phyloP scores from a whole-genome alignment of 2,888 invertebrate species.

The Lydus trimaculatus region DNA sequence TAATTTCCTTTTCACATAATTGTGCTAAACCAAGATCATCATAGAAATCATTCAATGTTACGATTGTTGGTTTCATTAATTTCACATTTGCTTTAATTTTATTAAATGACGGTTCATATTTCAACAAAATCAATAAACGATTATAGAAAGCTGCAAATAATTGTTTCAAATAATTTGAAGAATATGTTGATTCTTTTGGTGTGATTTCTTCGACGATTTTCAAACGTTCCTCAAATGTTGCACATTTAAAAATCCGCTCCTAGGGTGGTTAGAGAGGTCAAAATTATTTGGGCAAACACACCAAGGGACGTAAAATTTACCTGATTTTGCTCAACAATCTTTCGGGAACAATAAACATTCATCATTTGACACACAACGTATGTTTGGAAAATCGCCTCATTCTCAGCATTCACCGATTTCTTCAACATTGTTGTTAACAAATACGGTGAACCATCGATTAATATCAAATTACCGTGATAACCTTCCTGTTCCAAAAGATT shows the following conservation, averaged over 20 bases:
- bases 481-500: constrained; percentile 73
- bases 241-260: background rate
- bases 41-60: background rate
- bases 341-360: background rate
- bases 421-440: constrained; percentile 59
- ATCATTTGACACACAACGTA: background rate
- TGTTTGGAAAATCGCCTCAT: background rate
- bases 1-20: background rate
- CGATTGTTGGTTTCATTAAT: background rate
- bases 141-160: constrained; percentile 22
- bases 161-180: background rate
- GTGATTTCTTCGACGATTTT: background rate
- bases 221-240: constrained; percentile 8
- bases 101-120: constrained; percentile 37
- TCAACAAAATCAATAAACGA: background rate
- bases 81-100: constrained; percentile 19
- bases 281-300: background rate
- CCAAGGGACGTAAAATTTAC: background rate
- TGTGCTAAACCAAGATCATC: background rate
- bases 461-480: constrained; percentile 68
- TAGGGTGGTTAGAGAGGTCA: too few relatives aligned
- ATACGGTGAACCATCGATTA: constrained; percentile 84
- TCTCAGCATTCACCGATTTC: background rate
- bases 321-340: background rate
- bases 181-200: background rate